Conservation (phyloP, 2,888 invertebrate genomes). For the Agrochola circellaris region DNA sequence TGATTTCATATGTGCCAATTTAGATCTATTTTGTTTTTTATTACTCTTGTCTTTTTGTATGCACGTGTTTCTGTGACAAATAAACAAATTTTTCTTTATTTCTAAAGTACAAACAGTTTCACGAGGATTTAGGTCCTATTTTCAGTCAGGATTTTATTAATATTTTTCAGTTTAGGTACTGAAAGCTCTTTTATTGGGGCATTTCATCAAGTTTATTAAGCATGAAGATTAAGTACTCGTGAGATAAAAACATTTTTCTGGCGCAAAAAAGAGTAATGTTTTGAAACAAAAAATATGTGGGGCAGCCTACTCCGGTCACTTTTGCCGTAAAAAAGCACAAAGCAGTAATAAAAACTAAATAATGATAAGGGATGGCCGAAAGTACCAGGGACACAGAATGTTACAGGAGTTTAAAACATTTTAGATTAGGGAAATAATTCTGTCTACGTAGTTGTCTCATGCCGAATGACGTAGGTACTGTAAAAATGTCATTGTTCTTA, state of each 20-base stretch:
- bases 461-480: conserved; percentile 54
- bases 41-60: too few relatives aligned
- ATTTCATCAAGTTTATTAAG: conserved; percentile 60
- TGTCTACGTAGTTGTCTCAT: conserved; percentile 38
- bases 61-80: too few relatives aligned
- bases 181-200: conserved; percentile 21
- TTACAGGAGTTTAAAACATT: conserved; percentile 61
- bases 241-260: conserved; percentile 53
- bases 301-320: conserved; percentile 52
- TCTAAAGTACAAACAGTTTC: not conserved
- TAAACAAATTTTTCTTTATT: too few relatives aligned
- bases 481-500: conserved; percentile 53
- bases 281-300: conserved; percentile 53
- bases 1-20: too few relatives aligned
- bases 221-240: conserved; percentile 52
- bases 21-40: too few relatives aligned
- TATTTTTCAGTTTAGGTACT: not conserved
- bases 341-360: conserved; percentile 63
- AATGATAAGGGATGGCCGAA: conserved; percentile 61
- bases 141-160: conserved; percentile 1
- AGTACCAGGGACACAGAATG: conserved; percentile 55
- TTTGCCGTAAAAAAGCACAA: conserved; percentile 59
- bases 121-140: not conserved
- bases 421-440: conserved; percentile 61
- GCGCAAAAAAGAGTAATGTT: conserved; percentile 51